Percentiles rank a stretch among this genome's conserved stretches.
phyloP scores from a whole-genome alignment of 2,113 vertebrate genomes.

The Hymenochirus boettgeri region DNA sequence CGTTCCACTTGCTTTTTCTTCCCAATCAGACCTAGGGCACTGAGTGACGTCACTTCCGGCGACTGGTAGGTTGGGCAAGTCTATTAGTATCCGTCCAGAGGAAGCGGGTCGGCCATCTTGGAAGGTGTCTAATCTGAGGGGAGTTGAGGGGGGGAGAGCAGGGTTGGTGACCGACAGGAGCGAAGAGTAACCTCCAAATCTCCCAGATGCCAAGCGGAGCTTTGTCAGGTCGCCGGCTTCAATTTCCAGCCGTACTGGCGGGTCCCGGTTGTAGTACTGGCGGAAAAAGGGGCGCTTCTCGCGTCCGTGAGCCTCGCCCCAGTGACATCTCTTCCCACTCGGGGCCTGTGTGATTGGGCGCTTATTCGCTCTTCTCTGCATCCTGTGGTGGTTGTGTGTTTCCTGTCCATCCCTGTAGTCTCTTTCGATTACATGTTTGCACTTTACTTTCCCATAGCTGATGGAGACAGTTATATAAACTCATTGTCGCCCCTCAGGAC shows the following conservation, averaged over 20 bases:
- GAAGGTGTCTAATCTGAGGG: slow-evolving; percentile 55
- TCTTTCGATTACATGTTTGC: slow-evolving; percentile 1
- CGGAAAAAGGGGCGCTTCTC: not conserved
- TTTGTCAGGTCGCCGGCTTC: slow-evolving; percentile 5
- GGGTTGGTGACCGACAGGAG: slow-evolving; percentile 38
- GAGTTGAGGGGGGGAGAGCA: slow-evolving; percentile 39
- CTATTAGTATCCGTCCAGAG: slow-evolving; percentile 53
- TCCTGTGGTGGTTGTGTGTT: not conserved
- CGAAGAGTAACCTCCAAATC: slow-evolving; percentile 1
- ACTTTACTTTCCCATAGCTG: not conserved
- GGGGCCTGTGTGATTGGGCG: slow-evolving; percentile 39
- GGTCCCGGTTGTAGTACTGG: slow-evolving; percentile 15
- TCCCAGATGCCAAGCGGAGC: slow-evolving; percentile 26
- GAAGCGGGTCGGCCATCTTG: slow-evolving; percentile 86
- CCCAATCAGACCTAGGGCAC: slow-evolving; percentile 38
- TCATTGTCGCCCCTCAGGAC: not conserved
- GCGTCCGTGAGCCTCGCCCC: slow-evolving; percentile 43
- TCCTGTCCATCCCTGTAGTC: slow-evolving; percentile 2
- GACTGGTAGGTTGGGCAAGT: slow-evolving; percentile 61
- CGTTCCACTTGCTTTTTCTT: slow-evolving; percentile 34
- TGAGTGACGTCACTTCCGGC: slow-evolving; percentile 67
- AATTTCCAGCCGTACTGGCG: not conserved
- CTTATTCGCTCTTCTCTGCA: not conserved
- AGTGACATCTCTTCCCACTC: slow-evolving; percentile 38
- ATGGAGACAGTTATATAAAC: slow-evolving; percentile 8